Evolutionary conservation across 2,888 invertebrate genomes (phyloP).

Genomic region (Nymphalis c-album): DNA sequence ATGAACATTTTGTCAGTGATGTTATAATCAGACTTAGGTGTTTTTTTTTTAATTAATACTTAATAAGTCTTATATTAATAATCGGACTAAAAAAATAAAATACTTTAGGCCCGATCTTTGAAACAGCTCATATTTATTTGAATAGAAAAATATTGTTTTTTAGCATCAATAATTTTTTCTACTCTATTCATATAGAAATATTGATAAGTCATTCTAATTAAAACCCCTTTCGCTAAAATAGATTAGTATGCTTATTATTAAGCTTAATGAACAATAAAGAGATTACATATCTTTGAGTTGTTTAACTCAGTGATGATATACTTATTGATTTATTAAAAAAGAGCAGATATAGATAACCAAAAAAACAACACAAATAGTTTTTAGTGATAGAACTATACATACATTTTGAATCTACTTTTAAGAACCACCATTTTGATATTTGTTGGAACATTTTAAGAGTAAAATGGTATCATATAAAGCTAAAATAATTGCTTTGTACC

Average conservation of each 20-base stretch:
- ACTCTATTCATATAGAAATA: slow-evolving; percentile 21
- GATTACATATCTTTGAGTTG: neutral
- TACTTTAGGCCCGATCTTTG: slow-evolving; percentile 22
- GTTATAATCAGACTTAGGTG: slow-evolving; percentile 41
- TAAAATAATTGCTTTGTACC: slow-evolving; percentile 19
- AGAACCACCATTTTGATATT: neutral
- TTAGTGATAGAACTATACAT: neutral
- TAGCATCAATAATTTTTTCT: slow-evolving; percentile 8
- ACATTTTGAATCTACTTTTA: neutral
- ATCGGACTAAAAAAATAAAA: slow-evolving; percentile 10
- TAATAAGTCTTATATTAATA: slow-evolving; percentile 12
- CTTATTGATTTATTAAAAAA: no score
- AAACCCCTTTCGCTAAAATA: slow-evolving; percentile 15
- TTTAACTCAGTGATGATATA: neutral
- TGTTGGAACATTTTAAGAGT: neutral
- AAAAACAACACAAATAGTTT: neutral
- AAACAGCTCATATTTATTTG: slow-evolving; percentile 23
- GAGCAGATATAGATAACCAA: neutral
- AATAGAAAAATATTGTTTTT: slow-evolving; percentile 31
- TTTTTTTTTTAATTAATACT: slow-evolving; percentile 16
- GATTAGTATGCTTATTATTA: slow-evolving; percentile 1
- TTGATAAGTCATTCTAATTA: slow-evolving; percentile 15
- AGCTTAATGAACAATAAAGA: neutral
- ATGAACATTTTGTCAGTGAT: slow-evolving; percentile 42
- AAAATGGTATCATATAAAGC: no score